phyloP scores from a whole-genome alignment of 2,797 vertebrate genomes.

The Cottoperca gobio region DNA sequence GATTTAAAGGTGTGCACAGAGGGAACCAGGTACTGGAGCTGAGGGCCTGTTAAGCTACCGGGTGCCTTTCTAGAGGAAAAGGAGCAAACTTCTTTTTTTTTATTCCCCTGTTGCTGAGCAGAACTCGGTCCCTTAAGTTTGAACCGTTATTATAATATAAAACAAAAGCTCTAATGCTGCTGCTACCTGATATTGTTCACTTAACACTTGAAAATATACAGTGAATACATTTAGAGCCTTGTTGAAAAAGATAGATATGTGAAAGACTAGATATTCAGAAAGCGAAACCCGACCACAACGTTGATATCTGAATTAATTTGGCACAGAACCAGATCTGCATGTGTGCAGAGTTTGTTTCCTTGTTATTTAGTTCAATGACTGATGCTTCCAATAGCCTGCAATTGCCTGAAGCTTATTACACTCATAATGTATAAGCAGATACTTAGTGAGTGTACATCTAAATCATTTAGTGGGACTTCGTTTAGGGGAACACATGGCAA shows the following conservation, averaged over 20 bases:
- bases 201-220: slow-evolving; percentile 60
- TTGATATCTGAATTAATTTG: slow-evolving; percentile 55
- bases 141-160: slow-evolving; percentile 71
- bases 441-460: slow-evolving; percentile 77
- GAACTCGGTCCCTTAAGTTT: slow-evolving; percentile 79
- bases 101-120: slow-evolving; percentile 71
- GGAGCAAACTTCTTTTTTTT: slow-evolving; percentile 60
- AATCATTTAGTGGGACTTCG: slow-evolving; percentile 78
- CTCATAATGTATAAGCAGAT: slow-evolving; percentile 81
- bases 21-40: slow-evolving; percentile 82
- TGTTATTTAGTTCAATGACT: slow-evolving; percentile 73
- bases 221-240: slow-evolving; percentile 48
- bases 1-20: slow-evolving; percentile 85
- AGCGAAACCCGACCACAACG: slow-evolving; percentile 42
- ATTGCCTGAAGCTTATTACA: slow-evolving; percentile 77
- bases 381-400: slow-evolving; percentile 72
- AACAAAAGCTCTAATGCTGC: slow-evolving; percentile 62
- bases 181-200: slow-evolving; percentile 55
- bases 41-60: slow-evolving; percentile 82
- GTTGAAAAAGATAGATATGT: slow-evolving; percentile 34
- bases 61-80: slow-evolving; percentile 78
- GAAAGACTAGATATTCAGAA: slow-evolving; percentile 30
- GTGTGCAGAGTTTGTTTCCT: slow-evolving; percentile 62
- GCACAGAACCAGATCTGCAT: slow-evolving; percentile 54
- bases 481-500: slow-evolving; percentile 78